Conservation (phyloP, 1,140 invertebrate species). For the Antheraea mylitta region DNA sequence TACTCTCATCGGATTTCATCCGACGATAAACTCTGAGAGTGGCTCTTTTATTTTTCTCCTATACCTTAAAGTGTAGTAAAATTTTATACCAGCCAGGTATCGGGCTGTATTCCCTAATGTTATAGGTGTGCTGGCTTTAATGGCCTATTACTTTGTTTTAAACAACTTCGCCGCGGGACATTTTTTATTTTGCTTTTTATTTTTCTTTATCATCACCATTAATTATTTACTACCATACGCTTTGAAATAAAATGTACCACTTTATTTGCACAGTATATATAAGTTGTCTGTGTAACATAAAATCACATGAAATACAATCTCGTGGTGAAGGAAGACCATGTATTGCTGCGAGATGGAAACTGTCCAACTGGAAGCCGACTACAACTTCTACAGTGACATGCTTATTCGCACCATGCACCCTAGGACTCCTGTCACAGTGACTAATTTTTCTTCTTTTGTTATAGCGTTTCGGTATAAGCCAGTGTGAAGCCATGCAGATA, state of each 20-base stretch:
- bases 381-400: too few species aligned
- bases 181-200: neutral
- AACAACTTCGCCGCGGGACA: neutral
- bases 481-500: too few species aligned
- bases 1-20: neutral
- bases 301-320: too few species aligned
- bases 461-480: too few species aligned
- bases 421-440: too few species aligned
- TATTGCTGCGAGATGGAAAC: too few species aligned
- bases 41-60: constrained; percentile 1
- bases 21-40: neutral
- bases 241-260: too few species aligned
- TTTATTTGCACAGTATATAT: neutral
- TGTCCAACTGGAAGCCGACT: too few species aligned
- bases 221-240: neutral
- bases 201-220: neutral
- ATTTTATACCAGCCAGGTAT: constrained; percentile 1
- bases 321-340: too few species aligned
- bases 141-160: constrained; percentile 3
- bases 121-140: neutral
- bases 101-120: constrained; percentile 3
- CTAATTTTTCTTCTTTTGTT: too few species aligned
- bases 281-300: too few species aligned
- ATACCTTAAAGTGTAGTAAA: constrained; percentile 1
- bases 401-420: too few species aligned